Evolutionary conservation across 1,140 invertebrate genomes (phyloP), one percentile per base, ranked within the genome.

Genomic region (Zaprionus capensis): DNA sequence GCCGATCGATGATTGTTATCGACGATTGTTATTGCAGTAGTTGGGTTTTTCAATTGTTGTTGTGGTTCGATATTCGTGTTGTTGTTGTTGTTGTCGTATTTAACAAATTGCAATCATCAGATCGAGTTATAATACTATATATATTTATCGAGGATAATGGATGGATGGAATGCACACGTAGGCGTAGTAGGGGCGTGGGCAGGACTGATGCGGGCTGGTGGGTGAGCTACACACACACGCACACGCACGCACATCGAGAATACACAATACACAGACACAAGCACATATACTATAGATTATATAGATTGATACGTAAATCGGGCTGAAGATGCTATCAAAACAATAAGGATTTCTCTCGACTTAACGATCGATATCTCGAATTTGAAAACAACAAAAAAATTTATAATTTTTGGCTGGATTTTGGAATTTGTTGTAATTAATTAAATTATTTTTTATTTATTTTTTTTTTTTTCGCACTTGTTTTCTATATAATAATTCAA

Each of bases 141-240:
- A 46, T 17, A 46, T 46, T 46, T 46, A 46, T 46, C n/a, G 41
- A 46, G 41, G 41, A 44, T 41, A 74, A 70, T 82, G 76, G 80
- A 87, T 87, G 83, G 83, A 87, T 87, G 83, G 83, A 87, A 87
- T 87, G 83, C 83, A 87, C 80, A 71, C 46, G 46, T 51, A 51
- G 46, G 41, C 41, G 41, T n/a, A 3, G 1, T 7, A n/a, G 6
- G 41, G 41, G n/a, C 41, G 41, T 44, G 41, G 41, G 15, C 41
- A 17, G 41, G 41, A n/a, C 41, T 46, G 6, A 7, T 46, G 41
- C 41, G 41, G 41, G 41, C 41, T 46, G n/a, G 31, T 57, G 66
- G 44, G 46, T 15, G 58, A 61, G 31, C 44, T 31, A 71, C 55
- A 76, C 68, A 70, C 61, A 66, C 73, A 66, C 44, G 64, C 38